Evolutionary conservation across 2,113 vertebrate genomes (phyloP).

Genomic region (Alectura lathami): DNA sequence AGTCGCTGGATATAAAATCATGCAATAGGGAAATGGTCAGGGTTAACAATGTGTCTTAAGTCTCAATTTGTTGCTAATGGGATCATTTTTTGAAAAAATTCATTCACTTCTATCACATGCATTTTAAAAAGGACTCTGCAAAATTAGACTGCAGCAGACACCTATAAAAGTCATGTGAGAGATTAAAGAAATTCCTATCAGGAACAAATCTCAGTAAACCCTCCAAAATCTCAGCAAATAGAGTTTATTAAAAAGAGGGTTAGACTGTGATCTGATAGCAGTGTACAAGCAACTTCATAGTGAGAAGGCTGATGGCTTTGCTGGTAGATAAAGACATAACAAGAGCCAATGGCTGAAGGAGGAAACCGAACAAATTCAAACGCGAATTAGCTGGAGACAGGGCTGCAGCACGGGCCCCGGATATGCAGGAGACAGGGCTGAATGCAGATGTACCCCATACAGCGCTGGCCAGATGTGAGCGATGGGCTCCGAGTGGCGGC

Average conservation of each 20-base stretch:
- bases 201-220: not conserved
- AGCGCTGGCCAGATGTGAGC: not conserved
- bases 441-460: not conserved
- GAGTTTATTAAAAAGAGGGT: not conserved
- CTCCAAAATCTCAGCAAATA: not conserved
- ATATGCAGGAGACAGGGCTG: not conserved
- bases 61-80: not conserved
- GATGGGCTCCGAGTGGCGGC: not conserved
- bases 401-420: not conserved
- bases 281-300: not conserved
- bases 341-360: not conserved
- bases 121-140: not conserved
- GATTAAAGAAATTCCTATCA: not conserved
- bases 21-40: not conserved
- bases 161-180: not conserved
- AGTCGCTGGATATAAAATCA: not conserved
- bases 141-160: not conserved
- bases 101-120: not conserved
- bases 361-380: not conserved
- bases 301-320: not conserved
- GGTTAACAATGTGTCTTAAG: not conserved
- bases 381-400: not conserved
- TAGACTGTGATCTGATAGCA: not conserved
- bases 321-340: not conserved
- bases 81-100: not conserved